Evolutionary conservation across 2,797 vertebrate species (phyloP), one percentile per base, ranked within the genome.

Genomic region (Emydoidea blandingii): DNA sequence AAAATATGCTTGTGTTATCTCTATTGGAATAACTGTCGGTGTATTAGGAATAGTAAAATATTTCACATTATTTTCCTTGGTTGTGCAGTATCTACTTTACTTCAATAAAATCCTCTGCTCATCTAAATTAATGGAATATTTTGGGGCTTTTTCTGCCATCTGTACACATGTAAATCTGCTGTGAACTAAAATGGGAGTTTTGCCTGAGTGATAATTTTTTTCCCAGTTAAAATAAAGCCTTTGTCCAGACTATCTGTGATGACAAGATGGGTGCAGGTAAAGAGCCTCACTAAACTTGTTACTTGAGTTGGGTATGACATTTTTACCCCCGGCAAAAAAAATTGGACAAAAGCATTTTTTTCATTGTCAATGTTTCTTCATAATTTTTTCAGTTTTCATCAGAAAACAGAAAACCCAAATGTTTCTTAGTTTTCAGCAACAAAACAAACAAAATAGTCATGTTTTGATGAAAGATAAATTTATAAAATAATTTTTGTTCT

Each of bases 1-100:
- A 49, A 9, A 79, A 87, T 87, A 49, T 86, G 86, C 62, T 90
- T 94, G 37, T 93, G 59, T 85, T 91, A 97, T 96, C 68, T 79
- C 82, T 9, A 37, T 23, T 88, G 57, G 87, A 94, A 82, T 95
- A 95, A 44, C 29, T 84, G 83, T 86, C 78, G 86, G 29, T 93
- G 4, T 47, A 78, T 87, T 93, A 96, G 86, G 2, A 41, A 79
- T 12, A 72, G 92, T 80, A 91, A 93, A 72, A 82, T 53, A 25
- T 88, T 79, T 91, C 47, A 37, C 81, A 15, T 1, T 47, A n/a
- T 86, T 90, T 52, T 54, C 41, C 50, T 89, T 86, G 6, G 34
- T 72, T 91, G 41, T 59, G 79, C 72, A 27, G 12, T 65, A 47
- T 82, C 78, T 29, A 34, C 4, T 47, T 0, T 59, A n/a, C 21